Evolutionary conservation across 2,797 vertebrate species (phyloP), one percentile per base, ranked within the genome.

Genomic region (Acestrorhynchus altus): DNA sequence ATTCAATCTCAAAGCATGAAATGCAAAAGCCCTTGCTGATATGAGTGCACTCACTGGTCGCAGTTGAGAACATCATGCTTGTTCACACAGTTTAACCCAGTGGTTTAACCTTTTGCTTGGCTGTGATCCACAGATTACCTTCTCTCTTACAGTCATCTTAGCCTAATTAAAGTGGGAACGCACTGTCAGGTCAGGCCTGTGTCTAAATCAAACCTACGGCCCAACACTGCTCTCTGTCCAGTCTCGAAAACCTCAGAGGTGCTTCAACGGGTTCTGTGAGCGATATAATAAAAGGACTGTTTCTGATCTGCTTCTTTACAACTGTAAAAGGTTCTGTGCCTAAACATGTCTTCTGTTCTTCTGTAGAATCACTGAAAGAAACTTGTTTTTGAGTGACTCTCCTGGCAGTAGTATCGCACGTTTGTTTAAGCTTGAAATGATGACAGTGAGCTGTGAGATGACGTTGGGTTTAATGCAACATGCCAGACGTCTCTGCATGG

Each of bases 81-180:
- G 20, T 64, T 24, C 47, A 39, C 67, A 69, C 18, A 4, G 28
- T 69, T 52, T 52, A 52, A 69, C 67, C 49, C n/a, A n/a, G n/a
- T n/a, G n/a, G n/a, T n/a, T n/a, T 52, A 52, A 69, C 67, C 49
- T 69, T 35, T 49, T 52, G 46, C 66, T 52, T 69, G 66, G 66
- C 66, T 69, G 66, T 51, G 24, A 63, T 63, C n/a, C 9, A 83
- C 56, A 77, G 35, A 67, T 12, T n/a, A 65, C 31, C 67, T 77
- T 26, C 54, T 57, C 54, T 0, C 66, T 22, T 72, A 22, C 69
- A 24, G 15, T 54, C 42, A 18, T 70, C 4, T 24, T 24, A 44
- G 20, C n/a, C 40, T 52, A 39, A 69, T 69, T 69, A 69, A 69
- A 69, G 67, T 28, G 52, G 24, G 40, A 73, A 18, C 22, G 28